Conservation (phyloP, 1,140 invertebrate species). For the Anoplophora glabripennis region DNA sequence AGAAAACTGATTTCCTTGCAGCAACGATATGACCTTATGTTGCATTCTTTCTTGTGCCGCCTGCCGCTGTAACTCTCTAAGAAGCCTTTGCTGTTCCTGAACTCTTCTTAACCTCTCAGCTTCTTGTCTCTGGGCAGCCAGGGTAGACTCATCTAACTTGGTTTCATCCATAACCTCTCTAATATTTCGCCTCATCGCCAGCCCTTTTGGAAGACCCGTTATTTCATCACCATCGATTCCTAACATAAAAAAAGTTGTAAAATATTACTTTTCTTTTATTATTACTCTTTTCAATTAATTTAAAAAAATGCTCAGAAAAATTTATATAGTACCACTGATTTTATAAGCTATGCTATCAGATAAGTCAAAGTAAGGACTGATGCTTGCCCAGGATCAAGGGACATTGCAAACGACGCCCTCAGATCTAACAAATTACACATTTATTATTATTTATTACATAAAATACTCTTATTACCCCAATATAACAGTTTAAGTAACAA, state of each 20-base stretch:
- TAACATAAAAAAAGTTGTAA: slow-evolving; percentile 27
- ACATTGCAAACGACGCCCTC: too few species aligned
- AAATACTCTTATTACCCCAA: too few species aligned
- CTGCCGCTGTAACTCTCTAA: slow-evolving; percentile 72
- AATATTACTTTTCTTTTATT: background rate
- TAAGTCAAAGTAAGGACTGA: too few species aligned
- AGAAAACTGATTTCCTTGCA: slow-evolving; percentile 62
- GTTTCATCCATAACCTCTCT: slow-evolving; percentile 90
- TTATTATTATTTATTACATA: too few species aligned
- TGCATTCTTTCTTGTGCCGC: slow-evolving; percentile 67
- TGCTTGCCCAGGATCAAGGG: too few species aligned
- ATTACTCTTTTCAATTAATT: too few species aligned
- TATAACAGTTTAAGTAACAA: too few species aligned
- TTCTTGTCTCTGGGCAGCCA: slow-evolving; percentile 90
- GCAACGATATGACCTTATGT: slow-evolving; percentile 65
- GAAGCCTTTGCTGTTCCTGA: slow-evolving; percentile 77
- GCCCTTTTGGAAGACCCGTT: slow-evolving; percentile 51
- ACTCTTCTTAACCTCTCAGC: slow-evolving; percentile 81
- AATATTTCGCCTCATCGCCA: slow-evolving; percentile 78
- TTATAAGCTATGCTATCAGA: too few species aligned
- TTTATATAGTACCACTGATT: too few species aligned
- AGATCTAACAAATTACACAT: too few species aligned
- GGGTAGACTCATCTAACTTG: slow-evolving; percentile 85
- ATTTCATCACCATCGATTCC: slow-evolving; percentile 31
- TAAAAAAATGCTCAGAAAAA: too few species aligned